Conservation (phyloP, 2,797 vertebrate species). For the Pitangus sulphuratus region DNA sequence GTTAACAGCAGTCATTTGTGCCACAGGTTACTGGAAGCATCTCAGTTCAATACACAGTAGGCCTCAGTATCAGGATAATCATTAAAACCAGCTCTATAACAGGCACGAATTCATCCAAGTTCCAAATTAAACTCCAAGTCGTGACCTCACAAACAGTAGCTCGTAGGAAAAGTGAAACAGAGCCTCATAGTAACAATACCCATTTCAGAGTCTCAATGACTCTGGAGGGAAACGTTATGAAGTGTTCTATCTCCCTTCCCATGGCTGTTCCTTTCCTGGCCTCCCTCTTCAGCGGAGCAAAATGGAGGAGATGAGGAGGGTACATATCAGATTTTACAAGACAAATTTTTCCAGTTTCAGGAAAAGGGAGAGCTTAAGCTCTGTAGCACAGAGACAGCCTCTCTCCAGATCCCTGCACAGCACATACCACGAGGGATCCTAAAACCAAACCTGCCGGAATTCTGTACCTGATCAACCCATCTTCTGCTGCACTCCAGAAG, state of each 20-base stretch:
- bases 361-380: background rate
- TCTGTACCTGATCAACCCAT: conserved; percentile 90
- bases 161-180: background rate
- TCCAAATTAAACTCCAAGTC: background rate
- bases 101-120: background rate
- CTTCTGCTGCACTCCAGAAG: conserved; percentile 98
- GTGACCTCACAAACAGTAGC: background rate
- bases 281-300: background rate
- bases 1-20: background rate
- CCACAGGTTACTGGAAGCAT: background rate
- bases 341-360: background rate
- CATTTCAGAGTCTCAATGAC: background rate
- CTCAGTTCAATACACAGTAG: background rate
- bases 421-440: background rate
- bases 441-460: background rate
- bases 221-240: background rate
- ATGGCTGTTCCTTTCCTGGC: background rate
- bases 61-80: background rate
- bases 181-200: background rate
- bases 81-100: background rate
- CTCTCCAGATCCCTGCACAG: background rate
- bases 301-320: background rate
- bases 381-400: background rate
- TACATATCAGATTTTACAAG: background rate
- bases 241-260: background rate